Evolutionary conservation across 2,888 invertebrate species (phyloP).

Genomic region (Leptogaster cylindrica): DNA sequence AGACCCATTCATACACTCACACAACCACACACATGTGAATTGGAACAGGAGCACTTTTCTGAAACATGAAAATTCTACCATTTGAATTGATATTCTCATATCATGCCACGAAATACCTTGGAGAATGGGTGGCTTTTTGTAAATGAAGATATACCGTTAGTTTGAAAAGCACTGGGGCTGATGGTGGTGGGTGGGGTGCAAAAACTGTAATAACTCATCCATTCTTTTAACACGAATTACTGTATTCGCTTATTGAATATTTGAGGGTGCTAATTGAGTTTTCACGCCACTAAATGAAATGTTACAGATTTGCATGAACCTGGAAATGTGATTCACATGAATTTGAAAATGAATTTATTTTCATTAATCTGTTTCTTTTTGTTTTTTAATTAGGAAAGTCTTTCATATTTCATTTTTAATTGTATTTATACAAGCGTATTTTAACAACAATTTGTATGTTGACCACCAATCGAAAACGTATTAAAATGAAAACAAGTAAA

Average conservation of each 20-base stretch:
- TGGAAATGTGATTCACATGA: no score
- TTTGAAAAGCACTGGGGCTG: not conserved
- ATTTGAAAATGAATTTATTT: constrained; percentile 23
- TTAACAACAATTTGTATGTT: no score
- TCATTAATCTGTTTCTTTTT: not conserved
- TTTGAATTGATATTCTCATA: constrained; percentile 8
- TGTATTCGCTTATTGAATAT: constrained; percentile 46
- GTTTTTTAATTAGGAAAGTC: no score
- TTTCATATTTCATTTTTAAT: no score
- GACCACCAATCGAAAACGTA: no score
- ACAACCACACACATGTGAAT: not conserved
- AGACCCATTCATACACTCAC: not conserved
- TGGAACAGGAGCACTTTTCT: constrained; percentile 19
- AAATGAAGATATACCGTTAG: constrained; percentile 1
- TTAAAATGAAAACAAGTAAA: no score
- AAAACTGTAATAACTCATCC: constrained; percentile 2
- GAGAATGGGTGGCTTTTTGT: not conserved
- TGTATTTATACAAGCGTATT: no score
- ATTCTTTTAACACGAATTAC: constrained; percentile 40
- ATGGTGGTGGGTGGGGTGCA: not conserved
- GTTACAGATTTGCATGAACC: no score
- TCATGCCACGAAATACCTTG: constrained; percentile 17
- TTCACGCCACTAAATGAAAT: constrained; percentile 24
- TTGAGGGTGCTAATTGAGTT: constrained; percentile 46
- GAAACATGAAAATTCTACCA: constrained; percentile 23